phyloP scores from a whole-genome alignment of 1,140 invertebrate genomes.

The Brachionus paranguensis region DNA sequence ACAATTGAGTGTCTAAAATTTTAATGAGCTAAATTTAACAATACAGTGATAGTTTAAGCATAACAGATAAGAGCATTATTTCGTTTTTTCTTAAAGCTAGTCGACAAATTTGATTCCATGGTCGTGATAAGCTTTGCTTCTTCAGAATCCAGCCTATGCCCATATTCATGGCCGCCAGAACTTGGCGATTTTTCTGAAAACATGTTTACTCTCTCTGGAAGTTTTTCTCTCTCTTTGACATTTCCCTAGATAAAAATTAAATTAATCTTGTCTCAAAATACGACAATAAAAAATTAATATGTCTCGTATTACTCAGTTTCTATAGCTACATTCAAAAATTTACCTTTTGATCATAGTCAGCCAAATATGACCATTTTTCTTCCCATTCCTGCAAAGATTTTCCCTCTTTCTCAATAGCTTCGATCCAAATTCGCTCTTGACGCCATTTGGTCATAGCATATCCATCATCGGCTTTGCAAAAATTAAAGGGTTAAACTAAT shows the following conservation, averaged over 20 bases:
- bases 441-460: slow-evolving; percentile 35
- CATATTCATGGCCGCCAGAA: slow-evolving; percentile 20
- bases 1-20: background rate
- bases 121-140: slow-evolving; percentile 6
- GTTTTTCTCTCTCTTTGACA: slow-evolving; percentile 4
- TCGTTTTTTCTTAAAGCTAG: slow-evolving; percentile 3
- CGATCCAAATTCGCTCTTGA: slow-evolving; percentile 29
- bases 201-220: slow-evolving; percentile 35
- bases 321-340: background rate
- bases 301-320: background rate
- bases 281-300: background rate
- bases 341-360: slow-evolving; percentile 38
- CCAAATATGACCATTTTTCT: slow-evolving; percentile 32
- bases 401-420: slow-evolving; percentile 10
- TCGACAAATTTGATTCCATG: slow-evolving; percentile 27
- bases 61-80: slow-evolving; percentile 40
- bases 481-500: background rate
- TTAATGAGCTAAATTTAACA: background rate
- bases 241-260: background rate
- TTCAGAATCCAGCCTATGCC: background rate
- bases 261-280: background rate
- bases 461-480: background rate
- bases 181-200: slow-evolving; percentile 27
- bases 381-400: slow-evolving; percentile 24
- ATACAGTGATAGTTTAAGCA: background rate